Evolutionary conservation across 2,888 invertebrate species (phyloP).

Genomic region (Sericinus montela): DNA sequence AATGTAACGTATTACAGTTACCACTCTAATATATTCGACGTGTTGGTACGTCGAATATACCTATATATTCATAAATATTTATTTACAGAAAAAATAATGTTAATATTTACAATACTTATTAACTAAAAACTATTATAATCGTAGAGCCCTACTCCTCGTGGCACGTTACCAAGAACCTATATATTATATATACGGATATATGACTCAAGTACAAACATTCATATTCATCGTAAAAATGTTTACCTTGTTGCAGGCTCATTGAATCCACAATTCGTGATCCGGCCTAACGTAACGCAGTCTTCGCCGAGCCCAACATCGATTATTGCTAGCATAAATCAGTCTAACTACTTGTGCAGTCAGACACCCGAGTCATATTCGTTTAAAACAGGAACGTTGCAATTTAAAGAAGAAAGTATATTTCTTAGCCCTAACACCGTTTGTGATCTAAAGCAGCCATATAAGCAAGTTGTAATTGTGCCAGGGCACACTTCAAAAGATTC

Average conservation of each 20-base stretch:
- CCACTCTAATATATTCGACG: too few relatives aligned
- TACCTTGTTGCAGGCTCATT: constrained; percentile 28
- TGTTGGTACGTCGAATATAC: too few relatives aligned
- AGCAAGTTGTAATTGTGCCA: constrained; percentile 53
- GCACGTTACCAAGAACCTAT: too few relatives aligned
- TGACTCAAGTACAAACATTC: too few relatives aligned
- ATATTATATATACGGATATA: too few relatives aligned
- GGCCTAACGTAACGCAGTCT: constrained; percentile 58
- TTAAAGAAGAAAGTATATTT: constrained; percentile 29
- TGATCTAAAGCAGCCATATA: constrained; percentile 39
- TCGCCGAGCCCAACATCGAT: constrained; percentile 74
- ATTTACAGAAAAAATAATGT: too few relatives aligned
- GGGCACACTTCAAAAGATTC: constrained; percentile 27
- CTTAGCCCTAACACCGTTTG: constrained; percentile 35
- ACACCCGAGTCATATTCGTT: constrained; percentile 34
- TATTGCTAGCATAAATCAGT: constrained; percentile 69
- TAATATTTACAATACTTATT: too few relatives aligned
- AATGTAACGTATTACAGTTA: too few relatives aligned
- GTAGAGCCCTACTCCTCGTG: too few relatives aligned
- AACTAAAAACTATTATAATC: too few relatives aligned
- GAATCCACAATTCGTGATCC: constrained; percentile 48
- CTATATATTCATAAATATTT: too few relatives aligned
- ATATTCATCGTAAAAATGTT: too few relatives aligned
- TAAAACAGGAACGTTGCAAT: constrained; percentile 23
- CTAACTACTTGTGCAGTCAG: constrained; percentile 65